A percentile compares a stretch with the other conserved stretches of the same genome.
Conservation (phyloP, 2,888 invertebrate species). For the Drosophila monieri region DNA sequence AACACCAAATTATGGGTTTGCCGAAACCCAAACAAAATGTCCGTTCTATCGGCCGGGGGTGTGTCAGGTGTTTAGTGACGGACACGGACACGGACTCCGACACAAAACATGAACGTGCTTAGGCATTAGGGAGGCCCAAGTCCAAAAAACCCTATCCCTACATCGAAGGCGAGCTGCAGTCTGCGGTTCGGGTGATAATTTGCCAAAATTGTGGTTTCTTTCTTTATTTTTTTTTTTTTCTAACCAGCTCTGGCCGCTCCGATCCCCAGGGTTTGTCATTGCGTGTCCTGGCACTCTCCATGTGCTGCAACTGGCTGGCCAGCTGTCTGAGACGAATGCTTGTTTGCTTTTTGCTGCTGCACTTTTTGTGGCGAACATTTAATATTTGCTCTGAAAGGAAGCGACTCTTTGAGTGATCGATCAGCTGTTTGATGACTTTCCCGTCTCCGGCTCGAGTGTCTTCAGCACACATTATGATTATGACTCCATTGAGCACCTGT, state of each 20-base stretch:
- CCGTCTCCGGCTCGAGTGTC: slow-evolving; percentile 50
- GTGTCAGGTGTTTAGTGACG: slow-evolving; percentile 74
- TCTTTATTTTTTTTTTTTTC: slow-evolving; percentile 38
- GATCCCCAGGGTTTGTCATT: slow-evolving; percentile 62
- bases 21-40: slow-evolving; percentile 42
- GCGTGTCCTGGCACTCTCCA: slow-evolving; percentile 69
- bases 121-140: slow-evolving; percentile 73
- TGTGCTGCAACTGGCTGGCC: slow-evolving; percentile 71
- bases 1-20: slow-evolving; percentile 76
- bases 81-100: slow-evolving; percentile 41
- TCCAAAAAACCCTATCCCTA: slow-evolving; percentile 6
- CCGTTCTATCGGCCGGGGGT: slow-evolving; percentile 54
- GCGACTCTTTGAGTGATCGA: slow-evolving; percentile 71
- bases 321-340: slow-evolving; percentile 62
- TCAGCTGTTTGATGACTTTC: slow-evolving; percentile 62
- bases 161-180: slow-evolving; percentile 38
- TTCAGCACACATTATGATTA: slow-evolving; percentile 60
- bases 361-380: slow-evolving; percentile 76
- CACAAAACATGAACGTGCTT: slow-evolving; percentile 62
- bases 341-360: slow-evolving; percentile 48
- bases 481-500: slow-evolving; percentile 73
- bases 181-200: slow-evolving; percentile 65
- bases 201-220: slow-evolving; percentile 72
- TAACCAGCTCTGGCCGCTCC: slow-evolving; percentile 44
- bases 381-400: slow-evolving; percentile 67